Evolutionary conservation across 2,113 vertebrate species (phyloP).

Genomic region (Toxotes chatareus): DNA sequence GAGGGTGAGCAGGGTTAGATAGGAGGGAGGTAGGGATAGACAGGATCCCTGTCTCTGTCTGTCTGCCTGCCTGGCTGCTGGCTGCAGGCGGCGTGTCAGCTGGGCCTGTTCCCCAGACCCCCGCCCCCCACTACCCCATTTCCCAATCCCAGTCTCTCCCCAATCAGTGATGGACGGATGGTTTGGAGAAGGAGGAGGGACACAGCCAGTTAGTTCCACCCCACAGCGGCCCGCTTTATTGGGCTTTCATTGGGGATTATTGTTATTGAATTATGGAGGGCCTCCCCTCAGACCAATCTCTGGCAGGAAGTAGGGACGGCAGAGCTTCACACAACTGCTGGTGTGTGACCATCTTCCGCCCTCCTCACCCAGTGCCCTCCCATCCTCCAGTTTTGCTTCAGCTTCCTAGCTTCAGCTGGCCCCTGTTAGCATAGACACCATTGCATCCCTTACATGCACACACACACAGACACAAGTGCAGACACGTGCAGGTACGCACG

Average conservation of each 20-base stretch:
- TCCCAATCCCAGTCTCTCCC: constrained; percentile 48
- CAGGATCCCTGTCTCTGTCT: constrained; percentile 46
- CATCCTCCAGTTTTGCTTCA: constrained; percentile 16
- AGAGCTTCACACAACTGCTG: constrained; percentile 63
- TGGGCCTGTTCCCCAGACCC: constrained; percentile 76
- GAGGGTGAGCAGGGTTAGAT: constrained; percentile 21
- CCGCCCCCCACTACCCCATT: constrained; percentile 48
- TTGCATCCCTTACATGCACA: constrained; percentile 28
- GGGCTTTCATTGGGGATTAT: constrained; percentile 84
- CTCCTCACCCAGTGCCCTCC: constrained; percentile 6
- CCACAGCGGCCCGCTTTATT: constrained; percentile 74
- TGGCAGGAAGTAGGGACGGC: constrained; percentile 68
- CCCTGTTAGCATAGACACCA: constrained; percentile 6
- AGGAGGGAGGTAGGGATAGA: constrained; percentile 13
- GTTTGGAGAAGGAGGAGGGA: constrained; percentile 64
- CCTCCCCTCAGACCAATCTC: constrained; percentile 61
- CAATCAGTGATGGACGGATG: constrained; percentile 70
- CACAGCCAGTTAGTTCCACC: constrained; percentile 76
- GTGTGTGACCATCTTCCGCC: constrained; percentile 61
- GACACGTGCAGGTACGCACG: constrained; percentile 17
- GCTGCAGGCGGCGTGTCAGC: constrained; percentile 78
- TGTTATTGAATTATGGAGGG: constrained; percentile 86
- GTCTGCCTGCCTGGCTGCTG: constrained; percentile 38
- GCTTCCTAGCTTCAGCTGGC: constrained; percentile 32
- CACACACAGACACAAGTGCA: background rate